Evolutionary conservation across 2,888 invertebrate species (phyloP).

Genomic region (Tuberolachnus salignus): DNA sequence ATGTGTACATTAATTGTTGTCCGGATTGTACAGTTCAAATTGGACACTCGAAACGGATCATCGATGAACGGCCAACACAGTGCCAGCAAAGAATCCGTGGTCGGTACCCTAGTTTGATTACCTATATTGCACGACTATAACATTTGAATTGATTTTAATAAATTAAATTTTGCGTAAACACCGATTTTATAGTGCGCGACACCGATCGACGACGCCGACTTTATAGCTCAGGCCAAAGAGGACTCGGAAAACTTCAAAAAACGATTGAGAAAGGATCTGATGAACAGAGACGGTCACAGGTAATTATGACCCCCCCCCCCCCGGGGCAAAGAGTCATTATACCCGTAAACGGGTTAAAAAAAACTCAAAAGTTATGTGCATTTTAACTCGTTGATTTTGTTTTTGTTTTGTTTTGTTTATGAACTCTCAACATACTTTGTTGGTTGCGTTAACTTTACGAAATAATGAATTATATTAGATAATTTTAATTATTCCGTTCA

Average conservation of each 20-base stretch:
- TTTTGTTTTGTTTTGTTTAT: no score
- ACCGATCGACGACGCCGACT: conserved; percentile 61
- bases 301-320: no score
- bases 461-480: no score
- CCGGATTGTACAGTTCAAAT: conserved; percentile 34
- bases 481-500: no score
- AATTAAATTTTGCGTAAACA: neutral
- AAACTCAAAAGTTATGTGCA: no score
- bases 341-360: no score
- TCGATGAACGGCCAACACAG: conserved; percentile 46
- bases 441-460: no score
- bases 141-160: no score
- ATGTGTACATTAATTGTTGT: neutral
- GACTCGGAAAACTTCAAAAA: conserved; percentile 82
- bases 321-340: no score
- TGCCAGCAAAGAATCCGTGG: conserved; percentile 41
- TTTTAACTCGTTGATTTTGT: no score
- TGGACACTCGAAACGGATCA: conserved; percentile 34
- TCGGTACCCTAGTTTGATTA: conserved; percentile 4
- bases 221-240: conserved; percentile 64
- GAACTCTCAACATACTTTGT: no score
- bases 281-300: conserved; percentile 83
- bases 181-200: conserved; percentile 60
- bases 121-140: neutral
- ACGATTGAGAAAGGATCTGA: conserved; percentile 80